A percentile compares a stretch with the other conserved stretches of the same genome.
Evolutionary conservation across 2,888 invertebrate genomes (phyloP).

Genomic region (Branchipolynoe longqiensis): DNA sequence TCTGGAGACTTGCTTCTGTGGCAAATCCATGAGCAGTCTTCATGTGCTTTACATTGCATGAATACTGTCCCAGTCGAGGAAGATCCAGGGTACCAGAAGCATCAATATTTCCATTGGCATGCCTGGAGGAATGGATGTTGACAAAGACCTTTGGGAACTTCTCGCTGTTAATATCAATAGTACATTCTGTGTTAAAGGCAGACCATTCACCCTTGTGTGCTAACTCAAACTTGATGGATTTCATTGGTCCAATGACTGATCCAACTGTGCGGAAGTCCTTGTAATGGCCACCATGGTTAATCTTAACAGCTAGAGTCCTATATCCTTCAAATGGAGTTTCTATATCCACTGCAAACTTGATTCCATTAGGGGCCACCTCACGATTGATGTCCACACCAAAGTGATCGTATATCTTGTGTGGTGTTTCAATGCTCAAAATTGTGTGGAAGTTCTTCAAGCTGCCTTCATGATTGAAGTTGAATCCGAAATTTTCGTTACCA

Average conservation of each 20-base stretch:
- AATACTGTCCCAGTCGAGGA: not conserved
- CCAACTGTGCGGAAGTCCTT: slow-evolving; percentile 13
- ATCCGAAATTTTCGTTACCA: slow-evolving; percentile 20
- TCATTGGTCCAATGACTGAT: not conserved
- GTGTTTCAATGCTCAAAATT: slow-evolving; percentile 67
- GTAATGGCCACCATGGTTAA: slow-evolving; percentile 27
- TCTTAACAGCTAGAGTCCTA: slow-evolving; percentile 18
- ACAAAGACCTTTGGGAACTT: no score
- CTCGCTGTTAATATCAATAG: slow-evolving; percentile 1
- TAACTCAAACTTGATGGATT: slow-evolving; percentile 37
- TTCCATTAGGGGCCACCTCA: not conserved
- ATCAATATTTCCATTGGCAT: slow-evolving; percentile 38
- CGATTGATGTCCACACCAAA: slow-evolving; percentile 61
- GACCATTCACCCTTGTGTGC: slow-evolving; percentile 59
- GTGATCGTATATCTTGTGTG: slow-evolving; percentile 64
- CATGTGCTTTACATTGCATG: slow-evolving; percentile 30
- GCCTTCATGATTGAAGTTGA: slow-evolving; percentile 60
- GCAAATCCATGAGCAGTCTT: not conserved
- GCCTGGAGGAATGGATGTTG: slow-evolving; percentile 6
- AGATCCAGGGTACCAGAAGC: not conserved
- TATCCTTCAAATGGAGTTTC: slow-evolving; percentile 60
- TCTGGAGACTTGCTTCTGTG: slow-evolving; percentile 47
- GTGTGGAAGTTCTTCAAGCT: slow-evolving; percentile 52
- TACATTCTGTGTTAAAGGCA: slow-evolving; percentile 57
- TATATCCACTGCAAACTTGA: slow-evolving; percentile 46